These are phyloP conservation scores for Crotalus tigris DNA, from an alignment of 2,113 vertebrate genomes.

Conservation along the genomic window DNA sequence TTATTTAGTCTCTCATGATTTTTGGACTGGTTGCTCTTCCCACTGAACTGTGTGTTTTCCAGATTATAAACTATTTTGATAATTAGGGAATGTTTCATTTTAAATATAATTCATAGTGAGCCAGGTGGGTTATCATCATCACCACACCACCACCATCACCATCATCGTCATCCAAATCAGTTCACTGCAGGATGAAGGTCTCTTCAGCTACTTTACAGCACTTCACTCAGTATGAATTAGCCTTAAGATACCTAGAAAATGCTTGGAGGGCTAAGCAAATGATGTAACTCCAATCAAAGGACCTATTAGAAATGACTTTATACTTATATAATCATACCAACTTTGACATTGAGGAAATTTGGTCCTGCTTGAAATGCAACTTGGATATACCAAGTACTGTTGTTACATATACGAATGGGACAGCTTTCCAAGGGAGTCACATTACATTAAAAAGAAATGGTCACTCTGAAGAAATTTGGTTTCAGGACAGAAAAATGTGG, in stretches of 20 bases:
- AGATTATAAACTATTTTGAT: background rate
- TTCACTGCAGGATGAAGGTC: background rate
- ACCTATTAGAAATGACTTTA: background rate
- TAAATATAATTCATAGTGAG: background rate
- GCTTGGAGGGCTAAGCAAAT: background rate
- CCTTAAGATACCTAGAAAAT: background rate
- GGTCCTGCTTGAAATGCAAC: background rate
- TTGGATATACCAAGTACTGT: background rate
- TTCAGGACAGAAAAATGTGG: background rate
- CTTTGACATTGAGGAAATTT: background rate
- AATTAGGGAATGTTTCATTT: background rate
- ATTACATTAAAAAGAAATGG: background rate
- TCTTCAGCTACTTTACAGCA: background rate
- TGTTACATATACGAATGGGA: background rate
- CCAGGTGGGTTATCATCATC: background rate
- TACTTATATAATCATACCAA: background rate
- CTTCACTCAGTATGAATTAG: background rate
- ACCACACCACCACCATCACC: too few species aligned
- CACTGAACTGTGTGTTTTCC: background rate
- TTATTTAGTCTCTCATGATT: background rate
- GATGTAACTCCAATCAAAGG: background rate
- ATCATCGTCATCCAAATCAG: background rate
- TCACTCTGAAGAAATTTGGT: background rate
- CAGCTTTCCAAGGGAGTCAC: background rate
- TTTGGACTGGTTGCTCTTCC: background rate